These are phyloP conservation scores for Bettongia penicillata DNA, from an alignment of 2,113 vertebrate species.

Conservation along the genomic window DNA sequence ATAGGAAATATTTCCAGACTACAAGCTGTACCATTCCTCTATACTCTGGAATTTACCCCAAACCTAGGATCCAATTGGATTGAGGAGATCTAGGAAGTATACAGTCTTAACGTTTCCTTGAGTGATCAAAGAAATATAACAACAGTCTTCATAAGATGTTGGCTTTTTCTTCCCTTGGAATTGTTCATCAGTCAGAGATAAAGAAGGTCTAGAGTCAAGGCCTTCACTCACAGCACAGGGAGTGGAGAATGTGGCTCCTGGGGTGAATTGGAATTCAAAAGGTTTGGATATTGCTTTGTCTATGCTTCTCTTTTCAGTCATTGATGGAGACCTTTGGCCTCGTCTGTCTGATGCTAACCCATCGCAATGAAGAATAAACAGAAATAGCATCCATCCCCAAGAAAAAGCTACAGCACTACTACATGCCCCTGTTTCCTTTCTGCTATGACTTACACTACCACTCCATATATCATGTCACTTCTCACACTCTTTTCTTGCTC, in stretches of 20 bases:
- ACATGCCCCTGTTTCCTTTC: background rate
- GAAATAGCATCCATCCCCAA: background rate
- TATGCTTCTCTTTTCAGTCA: background rate
- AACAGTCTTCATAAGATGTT: background rate
- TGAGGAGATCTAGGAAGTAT: background rate
- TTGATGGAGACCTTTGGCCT: background rate
- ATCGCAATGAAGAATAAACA: background rate
- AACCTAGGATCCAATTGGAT: background rate
- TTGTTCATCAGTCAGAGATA: background rate
- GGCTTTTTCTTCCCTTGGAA: background rate
- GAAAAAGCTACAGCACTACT: background rate
- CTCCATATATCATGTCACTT: background rate
- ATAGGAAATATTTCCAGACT: background rate
- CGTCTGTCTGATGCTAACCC: background rate
- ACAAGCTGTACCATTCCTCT: background rate
- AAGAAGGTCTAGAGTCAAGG: background rate
- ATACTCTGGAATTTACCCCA: background rate
- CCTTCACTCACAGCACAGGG: background rate
- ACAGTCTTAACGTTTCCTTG: background rate
- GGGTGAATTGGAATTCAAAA: background rate
- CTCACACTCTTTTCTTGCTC: background rate
- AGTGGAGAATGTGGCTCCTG: background rate
- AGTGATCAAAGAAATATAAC: background rate
- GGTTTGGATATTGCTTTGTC: background rate
- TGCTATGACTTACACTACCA: background rate